These are phyloP conservation scores for Linyphia triangularis DNA, from an alignment of 2,888 invertebrate species.

Conservation along the genomic window DNA sequence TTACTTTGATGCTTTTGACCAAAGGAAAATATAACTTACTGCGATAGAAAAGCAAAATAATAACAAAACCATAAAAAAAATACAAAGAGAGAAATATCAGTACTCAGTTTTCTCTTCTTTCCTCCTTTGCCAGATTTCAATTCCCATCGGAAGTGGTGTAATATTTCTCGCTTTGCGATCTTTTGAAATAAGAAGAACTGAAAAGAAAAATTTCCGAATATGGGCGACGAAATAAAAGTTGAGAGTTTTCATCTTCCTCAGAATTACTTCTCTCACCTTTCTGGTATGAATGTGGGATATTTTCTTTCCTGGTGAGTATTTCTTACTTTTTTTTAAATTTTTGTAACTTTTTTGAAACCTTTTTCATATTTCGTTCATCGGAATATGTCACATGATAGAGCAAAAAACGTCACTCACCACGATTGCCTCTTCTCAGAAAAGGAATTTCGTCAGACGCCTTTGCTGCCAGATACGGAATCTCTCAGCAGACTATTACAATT, in stretches of 20 bases:
- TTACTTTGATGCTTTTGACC: slow-evolving; percentile 56
- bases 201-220: slow-evolving; percentile 28
- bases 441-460: slow-evolving; percentile 11
- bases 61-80: slow-evolving; percentile 48
- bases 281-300: slow-evolving; percentile 43
- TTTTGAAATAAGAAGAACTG: slow-evolving; percentile 9
- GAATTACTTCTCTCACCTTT: slow-evolving; percentile 56
- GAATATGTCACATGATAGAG: slow-evolving; percentile 55
- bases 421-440: slow-evolving; percentile 1
- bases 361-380: slow-evolving; percentile 35
- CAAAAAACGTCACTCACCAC: slow-evolving; percentile 52
- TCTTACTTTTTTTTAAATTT: slow-evolving; percentile 23
- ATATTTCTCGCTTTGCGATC: slow-evolving; percentile 61
- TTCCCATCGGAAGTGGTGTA: slow-evolving; percentile 62
- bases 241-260: slow-evolving; percentile 48
- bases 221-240: slow-evolving; percentile 45
- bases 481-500: slow-evolving; percentile 39
- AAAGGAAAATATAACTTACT: slow-evolving; percentile 54
- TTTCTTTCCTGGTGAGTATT: background rate
- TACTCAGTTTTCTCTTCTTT: slow-evolving; percentile 1
- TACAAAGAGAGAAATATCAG: slow-evolving; percentile 38
- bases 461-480: background rate
- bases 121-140: slow-evolving; percentile 57
- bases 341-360: slow-evolving; percentile 17
- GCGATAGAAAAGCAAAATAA: slow-evolving; percentile 7